phyloP scores from a whole-genome alignment of 2,888 invertebrate genomes.

The Dynastes grantii region DNA sequence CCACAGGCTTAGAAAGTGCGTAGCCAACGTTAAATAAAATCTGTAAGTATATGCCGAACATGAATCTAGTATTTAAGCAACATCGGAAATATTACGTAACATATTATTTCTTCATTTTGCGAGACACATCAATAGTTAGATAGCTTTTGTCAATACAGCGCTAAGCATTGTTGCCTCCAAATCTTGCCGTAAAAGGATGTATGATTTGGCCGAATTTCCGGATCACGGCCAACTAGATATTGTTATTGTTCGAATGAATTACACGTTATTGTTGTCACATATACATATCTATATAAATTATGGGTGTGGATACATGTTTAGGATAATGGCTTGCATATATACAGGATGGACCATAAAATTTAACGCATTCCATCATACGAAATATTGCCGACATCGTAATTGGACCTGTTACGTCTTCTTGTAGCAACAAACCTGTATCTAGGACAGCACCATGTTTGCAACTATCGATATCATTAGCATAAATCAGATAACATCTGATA shows the following conservation, averaged over 20 bases:
- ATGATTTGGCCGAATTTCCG: constrained; percentile 16
- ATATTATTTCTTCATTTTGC: not conserved
- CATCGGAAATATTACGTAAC: constrained; percentile 27
- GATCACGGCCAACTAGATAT: constrained; percentile 38
- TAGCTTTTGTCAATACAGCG: not conserved
- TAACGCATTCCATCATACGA: too few species aligned
- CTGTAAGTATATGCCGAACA: not conserved
- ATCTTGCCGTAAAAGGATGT: constrained; percentile 2
- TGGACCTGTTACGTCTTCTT: too few species aligned
- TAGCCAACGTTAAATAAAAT: not conserved
- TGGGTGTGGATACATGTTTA: constrained; percentile 24
- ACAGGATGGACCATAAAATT: too few species aligned
- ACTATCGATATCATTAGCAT: too few species aligned
- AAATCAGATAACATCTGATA: too few species aligned
- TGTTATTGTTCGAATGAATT: constrained; percentile 27
- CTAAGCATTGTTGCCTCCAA: constrained; percentile 10
- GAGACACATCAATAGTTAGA: not conserved
- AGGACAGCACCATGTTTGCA: too few species aligned
- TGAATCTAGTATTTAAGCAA: constrained; percentile 21
- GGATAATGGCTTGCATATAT: constrained; percentile 6
- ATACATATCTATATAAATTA: not conserved
- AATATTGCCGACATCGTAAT: too few species aligned
- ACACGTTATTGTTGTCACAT: constrained; percentile 28
- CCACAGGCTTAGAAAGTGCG: constrained; percentile 24
- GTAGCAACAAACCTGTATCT: too few species aligned